phyloP scores from a whole-genome alignment of 2,113 vertebrate genomes.

The Riparia riparia region DNA sequence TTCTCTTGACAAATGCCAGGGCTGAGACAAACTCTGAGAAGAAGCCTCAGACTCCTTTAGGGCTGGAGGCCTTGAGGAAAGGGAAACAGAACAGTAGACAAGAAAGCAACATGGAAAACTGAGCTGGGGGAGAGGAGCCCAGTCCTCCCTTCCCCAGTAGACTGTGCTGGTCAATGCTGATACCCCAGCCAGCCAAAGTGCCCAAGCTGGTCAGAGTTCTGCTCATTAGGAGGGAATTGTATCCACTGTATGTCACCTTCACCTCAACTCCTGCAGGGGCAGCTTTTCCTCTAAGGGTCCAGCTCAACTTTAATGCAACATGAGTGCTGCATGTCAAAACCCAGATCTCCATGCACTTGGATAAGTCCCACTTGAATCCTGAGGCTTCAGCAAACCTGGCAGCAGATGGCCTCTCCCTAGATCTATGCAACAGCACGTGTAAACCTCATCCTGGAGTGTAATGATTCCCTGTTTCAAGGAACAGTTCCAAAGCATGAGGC shows the following conservation, averaged over 20 bases:
- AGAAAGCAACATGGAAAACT: not conserved
- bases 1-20: conserved; percentile 15
- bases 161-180: not conserved
- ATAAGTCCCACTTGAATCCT: not conserved
- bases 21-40: not conserved
- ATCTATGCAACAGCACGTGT: not conserved
- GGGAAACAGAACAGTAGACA: not conserved
- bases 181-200: not conserved
- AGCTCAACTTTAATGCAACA: not conserved
- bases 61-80: not conserved
- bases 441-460: not conserved
- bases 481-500: not conserved
- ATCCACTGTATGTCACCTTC: not conserved
- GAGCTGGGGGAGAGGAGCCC: not conserved
- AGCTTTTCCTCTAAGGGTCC: not conserved
- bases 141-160: not conserved
- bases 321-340: not conserved
- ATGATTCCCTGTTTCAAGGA: not conserved
- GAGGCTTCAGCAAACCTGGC: not conserved
- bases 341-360: not conserved
- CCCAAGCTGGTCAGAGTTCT: not conserved
- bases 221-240: not conserved
- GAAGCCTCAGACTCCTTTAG: not conserved
- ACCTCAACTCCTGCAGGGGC: not conserved
- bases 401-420: not conserved